A percentile compares a stretch with the other conserved stretches of the same genome.
Conservation (phyloP, 2,888 invertebrate genomes). For the Eupithecia subfuscata region DNA sequence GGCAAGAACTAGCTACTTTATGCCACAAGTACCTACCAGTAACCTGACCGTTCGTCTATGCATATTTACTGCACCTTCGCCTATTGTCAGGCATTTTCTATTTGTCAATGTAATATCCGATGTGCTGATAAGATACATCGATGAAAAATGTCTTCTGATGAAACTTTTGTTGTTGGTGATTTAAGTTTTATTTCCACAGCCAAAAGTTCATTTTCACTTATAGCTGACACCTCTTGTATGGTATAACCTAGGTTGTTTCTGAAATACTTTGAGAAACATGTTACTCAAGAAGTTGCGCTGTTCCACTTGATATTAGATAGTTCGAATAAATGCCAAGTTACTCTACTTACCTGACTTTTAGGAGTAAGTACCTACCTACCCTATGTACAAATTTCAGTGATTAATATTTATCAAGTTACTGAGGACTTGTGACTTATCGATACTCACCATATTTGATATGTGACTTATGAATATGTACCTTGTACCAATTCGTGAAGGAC, state of each 20-base stretch:
- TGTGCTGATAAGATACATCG: conserved; percentile 51
- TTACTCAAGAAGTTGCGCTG: background rate
- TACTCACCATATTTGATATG: too few relatives aligned
- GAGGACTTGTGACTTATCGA: too few relatives aligned
- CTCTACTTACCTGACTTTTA: background rate
- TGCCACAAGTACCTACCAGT: conserved; percentile 39
- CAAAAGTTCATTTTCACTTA: conserved; percentile 44
- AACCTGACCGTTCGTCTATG: conserved; percentile 52
- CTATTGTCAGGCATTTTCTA: conserved; percentile 62
- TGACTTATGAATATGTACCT: too few relatives aligned
- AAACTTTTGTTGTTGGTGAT: conserved; percentile 56
- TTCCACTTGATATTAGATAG: background rate
- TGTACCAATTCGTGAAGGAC: too few relatives aligned
- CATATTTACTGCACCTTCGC: conserved; percentile 60
- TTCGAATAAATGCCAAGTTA: background rate
- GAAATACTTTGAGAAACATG: background rate
- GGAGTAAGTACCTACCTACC: background rate
- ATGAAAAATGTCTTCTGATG: conserved; percentile 59
- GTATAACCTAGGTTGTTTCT: background rate
- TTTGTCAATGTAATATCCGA: conserved; percentile 44
- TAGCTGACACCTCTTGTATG: background rate
- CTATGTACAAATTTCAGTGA: background rate
- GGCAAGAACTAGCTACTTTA: background rate
- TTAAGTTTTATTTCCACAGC: conserved; percentile 54
- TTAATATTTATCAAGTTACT: background rate